A percentile compares a stretch with the other conserved stretches of the same genome.
Evolutionary conservation across 2,113 vertebrate genomes (phyloP).

Genomic region (Lagopus muta): DNA sequence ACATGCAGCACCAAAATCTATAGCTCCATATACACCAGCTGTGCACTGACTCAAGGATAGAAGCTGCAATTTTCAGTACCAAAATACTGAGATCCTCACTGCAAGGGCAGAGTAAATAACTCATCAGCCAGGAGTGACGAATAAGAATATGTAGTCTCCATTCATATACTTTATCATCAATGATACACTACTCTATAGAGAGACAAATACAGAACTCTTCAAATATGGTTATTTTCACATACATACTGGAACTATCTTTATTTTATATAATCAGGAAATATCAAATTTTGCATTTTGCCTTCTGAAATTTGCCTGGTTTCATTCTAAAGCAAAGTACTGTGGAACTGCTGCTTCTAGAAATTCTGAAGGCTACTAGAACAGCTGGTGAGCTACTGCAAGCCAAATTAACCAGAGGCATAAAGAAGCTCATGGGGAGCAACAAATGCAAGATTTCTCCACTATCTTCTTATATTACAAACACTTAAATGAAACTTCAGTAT

Average conservation of each 20-base stretch:
- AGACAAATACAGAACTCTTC: not conserved
- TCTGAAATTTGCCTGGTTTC: not conserved
- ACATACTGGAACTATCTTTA: not conserved
- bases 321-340: not conserved
- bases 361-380: constrained; percentile 24
- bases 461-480: not conserved
- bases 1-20: not conserved
- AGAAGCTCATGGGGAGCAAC: not conserved
- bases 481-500: not conserved
- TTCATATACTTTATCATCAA: not conserved
- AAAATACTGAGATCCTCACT: not conserved
- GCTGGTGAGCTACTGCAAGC: not conserved
- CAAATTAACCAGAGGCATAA: constrained; percentile 3
- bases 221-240: not conserved
- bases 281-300: not conserved
- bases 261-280: not conserved
- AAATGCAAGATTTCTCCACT: not conserved
- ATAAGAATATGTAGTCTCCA: not conserved
- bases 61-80: not conserved
- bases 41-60: not conserved
- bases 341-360: not conserved
- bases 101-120: not conserved
- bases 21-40: not conserved
- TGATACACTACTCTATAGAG: not conserved
- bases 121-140: not conserved